Base-by-base conservation (phyloP, 2,797 vertebrate species). In the Liasis olivaceus region DNA sequence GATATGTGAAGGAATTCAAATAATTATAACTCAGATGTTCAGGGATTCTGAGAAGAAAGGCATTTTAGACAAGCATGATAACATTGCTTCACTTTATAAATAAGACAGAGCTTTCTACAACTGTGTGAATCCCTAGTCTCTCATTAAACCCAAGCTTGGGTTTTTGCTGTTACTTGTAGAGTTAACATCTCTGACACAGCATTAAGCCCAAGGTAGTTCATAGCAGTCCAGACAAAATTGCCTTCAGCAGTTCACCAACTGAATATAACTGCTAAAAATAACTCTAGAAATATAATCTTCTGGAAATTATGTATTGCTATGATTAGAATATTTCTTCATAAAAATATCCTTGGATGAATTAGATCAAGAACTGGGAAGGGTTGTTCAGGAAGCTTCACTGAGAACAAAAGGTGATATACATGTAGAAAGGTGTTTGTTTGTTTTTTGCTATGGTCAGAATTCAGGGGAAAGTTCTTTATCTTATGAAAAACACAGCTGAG, bases 21-120 rank as follows among this genome's bases (percentile, higher is more conserved):
- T 93, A 95, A 87, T 60, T 28, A 94, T 28, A 60, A 91, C 72
- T 90, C 64, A 90, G 92, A 60, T 88, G 28, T 72, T 87, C 36
- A 77, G 88, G 85, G 88, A 91, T 87, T 89, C 64, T n/a, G 58
- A 77, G 84, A 93, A 90, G 90, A 93, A 91, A 93, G 90, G 88
- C 66, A 90, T 85, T 85, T 93, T 92, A 84, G 24, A 22, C 12
- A 42, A 90, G 47, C 60, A 66, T 59, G 64, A 31, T 88, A 87
- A 64, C 77, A 36, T 87, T 90, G 51, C 81, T 91, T 63, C 84
- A 77, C 62, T 87, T 81, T 31, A 28, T 66, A 81, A 90, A 89
- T 58, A n/a, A 91, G 94, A 64, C 13, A 85, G n/a, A 93, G 56
- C 42, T 93, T 12, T 84, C 9, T 89, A 72, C 88, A 89, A 36